Percentiles rank a stretch among this genome's conserved stretches.
These are phyloP conservation scores for Thymelicus sylvestris DNA, from an alignment of 2,888 invertebrate genomes.

Conservation along the genomic window DNA sequence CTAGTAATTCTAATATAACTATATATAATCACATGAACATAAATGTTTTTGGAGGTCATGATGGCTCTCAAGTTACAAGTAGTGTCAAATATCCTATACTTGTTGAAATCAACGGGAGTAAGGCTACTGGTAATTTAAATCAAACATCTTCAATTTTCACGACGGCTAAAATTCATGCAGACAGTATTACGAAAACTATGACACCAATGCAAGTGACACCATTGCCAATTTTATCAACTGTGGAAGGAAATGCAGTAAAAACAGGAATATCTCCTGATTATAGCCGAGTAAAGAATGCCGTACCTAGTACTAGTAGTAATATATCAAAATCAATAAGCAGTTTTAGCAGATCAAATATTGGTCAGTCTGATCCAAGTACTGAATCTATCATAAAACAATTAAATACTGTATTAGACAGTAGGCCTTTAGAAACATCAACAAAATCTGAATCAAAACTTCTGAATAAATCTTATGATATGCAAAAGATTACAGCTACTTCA, in stretches of 20 bases:
- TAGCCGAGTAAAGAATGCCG: constrained; percentile 13
- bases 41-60: constrained; percentile 60
- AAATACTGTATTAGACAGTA: neutral
- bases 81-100: constrained; percentile 64
- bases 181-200: constrained; percentile 66
- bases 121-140: constrained; percentile 54
- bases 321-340: constrained; percentile 6
- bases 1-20: constrained; percentile 3
- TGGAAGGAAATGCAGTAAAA: constrained; percentile 63
- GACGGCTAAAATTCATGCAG: constrained; percentile 78
- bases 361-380: constrained; percentile 11
- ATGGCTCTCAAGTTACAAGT: constrained; percentile 48
- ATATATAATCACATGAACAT: constrained; percentile 69
- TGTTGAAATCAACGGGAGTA: constrained; percentile 66
- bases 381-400: constrained; percentile 12
- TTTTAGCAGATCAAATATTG: neutral
- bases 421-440: neutral
- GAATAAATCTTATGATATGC: constrained; percentile 1
- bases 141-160: constrained; percentile 75
- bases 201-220: constrained; percentile 72
- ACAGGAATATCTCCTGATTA: constrained; percentile 43
- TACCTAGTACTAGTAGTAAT: constrained; percentile 31
- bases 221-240: constrained; percentile 71
- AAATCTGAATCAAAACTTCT: constrained; percentile 11
- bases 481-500: neutral